phyloP scores from a whole-genome alignment of 2,797 vertebrate species.

The Parambassis ranga region DNA sequence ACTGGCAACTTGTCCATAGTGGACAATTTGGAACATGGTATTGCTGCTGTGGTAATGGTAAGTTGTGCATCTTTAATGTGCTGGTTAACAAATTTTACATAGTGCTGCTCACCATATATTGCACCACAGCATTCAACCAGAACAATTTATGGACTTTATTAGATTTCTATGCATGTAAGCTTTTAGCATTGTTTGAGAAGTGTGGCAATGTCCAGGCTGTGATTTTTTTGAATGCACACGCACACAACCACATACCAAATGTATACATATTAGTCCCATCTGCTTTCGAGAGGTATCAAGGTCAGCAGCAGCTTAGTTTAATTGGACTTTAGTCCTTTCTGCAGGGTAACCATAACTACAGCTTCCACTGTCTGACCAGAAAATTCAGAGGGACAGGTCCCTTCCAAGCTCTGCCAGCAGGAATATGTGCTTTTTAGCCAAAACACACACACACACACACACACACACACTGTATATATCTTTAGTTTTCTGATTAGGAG shows the following conservation, averaged over 20 bases:
- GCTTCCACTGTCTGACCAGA: constrained; percentile 56
- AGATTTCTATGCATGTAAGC: constrained; percentile 64
- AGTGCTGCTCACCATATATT: constrained; percentile 48
- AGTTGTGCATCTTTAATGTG: no score
- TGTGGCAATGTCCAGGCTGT: constrained; percentile 51
- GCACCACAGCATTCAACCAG: constrained; percentile 60
- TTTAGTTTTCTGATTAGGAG: constrained; percentile 33
- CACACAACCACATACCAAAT: constrained; percentile 7
- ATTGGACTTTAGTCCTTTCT: constrained; percentile 60
- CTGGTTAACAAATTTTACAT: not conserved
- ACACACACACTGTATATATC: constrained; percentile 39
- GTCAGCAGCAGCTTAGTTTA: constrained; percentile 63
- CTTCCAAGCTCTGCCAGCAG: constrained; percentile 67
- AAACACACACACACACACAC: constrained; percentile 35
- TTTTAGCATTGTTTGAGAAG: constrained; percentile 59
- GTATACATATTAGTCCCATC: constrained; percentile 69
- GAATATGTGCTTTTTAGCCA: constrained; percentile 66
- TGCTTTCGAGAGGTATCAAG: constrained; percentile 62
- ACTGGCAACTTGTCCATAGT: no score
- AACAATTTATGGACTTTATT: constrained; percentile 74
- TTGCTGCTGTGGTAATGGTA: no score
- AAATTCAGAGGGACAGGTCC: constrained; percentile 72
- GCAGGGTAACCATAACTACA: constrained; percentile 67
- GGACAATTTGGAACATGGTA: no score
- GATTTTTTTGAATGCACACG: constrained; percentile 27